Evolutionary conservation across 2,797 vertebrate species (phyloP).

Genomic region (Myotis myotis): DNA sequence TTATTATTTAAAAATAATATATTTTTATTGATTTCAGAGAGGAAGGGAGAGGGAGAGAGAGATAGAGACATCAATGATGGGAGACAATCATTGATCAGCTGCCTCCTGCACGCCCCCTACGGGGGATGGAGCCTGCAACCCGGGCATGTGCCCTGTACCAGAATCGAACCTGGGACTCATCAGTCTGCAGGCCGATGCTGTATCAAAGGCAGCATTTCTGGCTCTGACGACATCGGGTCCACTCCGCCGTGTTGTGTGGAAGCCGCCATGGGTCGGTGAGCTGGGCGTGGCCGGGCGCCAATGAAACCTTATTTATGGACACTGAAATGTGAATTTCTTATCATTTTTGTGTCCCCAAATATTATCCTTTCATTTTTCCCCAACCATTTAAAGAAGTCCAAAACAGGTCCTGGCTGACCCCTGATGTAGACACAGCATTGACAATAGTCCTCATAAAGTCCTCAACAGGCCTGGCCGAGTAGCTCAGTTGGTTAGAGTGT

Average conservation of each 20-base stretch:
- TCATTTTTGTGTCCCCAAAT: not conserved
- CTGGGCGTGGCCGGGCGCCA: not conserved
- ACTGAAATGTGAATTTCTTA: not conserved
- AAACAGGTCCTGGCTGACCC: not conserved
- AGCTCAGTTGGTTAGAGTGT: too few relatives aligned
- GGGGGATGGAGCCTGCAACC: too few relatives aligned
- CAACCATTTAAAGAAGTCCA: not conserved
- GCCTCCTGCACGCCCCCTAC: too few relatives aligned
- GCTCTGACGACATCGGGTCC: not conserved
- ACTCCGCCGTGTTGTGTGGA: accelerated
- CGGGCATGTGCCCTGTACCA: too few relatives aligned
- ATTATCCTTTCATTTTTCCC: not conserved
- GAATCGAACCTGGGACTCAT: too few relatives aligned
- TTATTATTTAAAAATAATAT: too few relatives aligned
- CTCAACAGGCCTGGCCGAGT: not conserved
- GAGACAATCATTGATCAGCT: too few relatives aligned
- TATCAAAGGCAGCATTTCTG: not conserved
- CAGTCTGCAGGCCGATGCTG: too few relatives aligned
- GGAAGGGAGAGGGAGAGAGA: too few relatives aligned
- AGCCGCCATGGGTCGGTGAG: accelerated
- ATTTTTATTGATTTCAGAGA: too few relatives aligned
- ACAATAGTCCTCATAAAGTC: not conserved
- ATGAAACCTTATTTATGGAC: not conserved
- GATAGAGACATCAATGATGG: too few relatives aligned
- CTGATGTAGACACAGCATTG: not conserved